Evolutionary conservation across 2,113 vertebrate species (phyloP).

Genomic region (Tapirus terrestris): DNA sequence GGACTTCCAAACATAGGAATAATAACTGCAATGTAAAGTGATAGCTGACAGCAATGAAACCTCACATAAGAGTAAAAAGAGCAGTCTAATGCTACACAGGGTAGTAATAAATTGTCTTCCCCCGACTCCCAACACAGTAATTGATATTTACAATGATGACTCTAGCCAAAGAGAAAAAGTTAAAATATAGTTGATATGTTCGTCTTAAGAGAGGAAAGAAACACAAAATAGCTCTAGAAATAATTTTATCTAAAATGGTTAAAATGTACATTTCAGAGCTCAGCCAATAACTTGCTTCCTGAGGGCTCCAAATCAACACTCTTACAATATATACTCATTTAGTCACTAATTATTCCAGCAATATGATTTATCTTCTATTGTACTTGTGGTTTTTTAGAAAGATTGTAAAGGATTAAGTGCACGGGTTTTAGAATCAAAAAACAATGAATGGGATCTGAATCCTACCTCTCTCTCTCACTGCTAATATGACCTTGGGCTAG

Average conservation of each 20-base stretch:
- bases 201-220: background rate
- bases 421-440: background rate
- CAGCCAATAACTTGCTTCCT: background rate
- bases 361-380: background rate
- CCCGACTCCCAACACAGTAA: background rate
- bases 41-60: background rate
- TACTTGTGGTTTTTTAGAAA: background rate
- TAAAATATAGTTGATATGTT: background rate
- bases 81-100: background rate
- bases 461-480: background rate
- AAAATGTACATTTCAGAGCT: background rate
- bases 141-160: background rate
- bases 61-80: background rate
- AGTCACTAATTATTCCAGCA: background rate
- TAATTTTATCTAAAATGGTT: background rate
- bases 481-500: background rate
- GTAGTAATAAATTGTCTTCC: background rate
- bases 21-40: background rate
- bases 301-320: background rate
- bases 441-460: background rate
- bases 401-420: background rate
- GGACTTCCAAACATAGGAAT: background rate
- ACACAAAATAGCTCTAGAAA: slow-evolving; percentile 4
- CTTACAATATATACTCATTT: background rate
- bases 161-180: background rate